Evolutionary conservation across 2,888 invertebrate species (phyloP), one percentile per base, ranked within the genome.

Genomic region (Danaus chrysippus): DNA sequence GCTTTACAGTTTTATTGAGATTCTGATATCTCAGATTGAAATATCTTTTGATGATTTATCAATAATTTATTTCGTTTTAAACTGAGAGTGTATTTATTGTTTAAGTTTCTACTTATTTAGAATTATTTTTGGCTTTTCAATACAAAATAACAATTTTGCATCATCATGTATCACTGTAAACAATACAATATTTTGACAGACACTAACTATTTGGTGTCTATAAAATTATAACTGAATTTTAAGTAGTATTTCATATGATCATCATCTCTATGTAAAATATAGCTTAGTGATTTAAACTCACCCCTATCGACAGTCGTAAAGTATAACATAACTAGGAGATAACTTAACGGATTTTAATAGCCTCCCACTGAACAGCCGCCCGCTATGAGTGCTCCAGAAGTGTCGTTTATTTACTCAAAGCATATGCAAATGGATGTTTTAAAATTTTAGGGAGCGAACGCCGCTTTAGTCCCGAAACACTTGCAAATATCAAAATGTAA

Each of bases 391-490:
- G 84, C 85, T 86, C 69, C 81, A 86, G 88, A 89, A 91, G 88
- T 87, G 90, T 88, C 90, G 90, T 91, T 91, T 91, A 90, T 88
- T 83, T 89, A 87, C 86, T 86, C 88, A 91, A 91, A 91, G 90
- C 88, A 88, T 90, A 91, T 90, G 90, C 90, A 90, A 91, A 91
- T 91, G 71, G 84, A 82, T 89, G 89, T 89, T 91, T 91, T 90
- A 90, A 91, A 89, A 91, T 89, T 89, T 89, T 90, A 90, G 90
- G 89, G 87, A 84, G 87, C 83, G 84, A 87, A 86, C 79, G 84
- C 83, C 86, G 86, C 83, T 88, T 87, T 85, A 83, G 84, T 86
- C 89, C 90, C 74, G 79, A 78, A 87, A 89, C 89, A 87, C 85
- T 90, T 86, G 88, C 83, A 82, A 87, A 86, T 84, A 91, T 91